Evolutionary conservation across 2,888 invertebrate species (phyloP), one percentile per base, ranked within the genome.

Genomic region (Scotopteryx bipunctaria): DNA sequence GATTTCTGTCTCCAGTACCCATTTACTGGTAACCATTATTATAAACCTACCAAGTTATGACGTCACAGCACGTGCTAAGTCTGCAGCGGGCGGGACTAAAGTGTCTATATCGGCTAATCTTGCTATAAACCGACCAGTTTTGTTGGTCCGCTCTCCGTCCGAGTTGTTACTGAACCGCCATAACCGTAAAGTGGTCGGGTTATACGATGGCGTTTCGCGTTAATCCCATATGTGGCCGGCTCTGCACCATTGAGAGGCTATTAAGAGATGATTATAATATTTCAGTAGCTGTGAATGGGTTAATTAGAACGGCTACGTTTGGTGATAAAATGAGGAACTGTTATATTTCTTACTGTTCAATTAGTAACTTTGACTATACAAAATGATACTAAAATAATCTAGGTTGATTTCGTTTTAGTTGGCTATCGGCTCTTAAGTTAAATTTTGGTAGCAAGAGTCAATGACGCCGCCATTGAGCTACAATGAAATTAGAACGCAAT

Each of bases 131-230:
- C 70, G 61, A 59, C 63, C 59, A 61, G 67, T 64, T 56, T 55
- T 64, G 65, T 60, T 59, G 61, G 60, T 61, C 55, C 42, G 45
- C 49, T 58, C 40, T 38, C 56, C 44, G 35, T 62, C 66, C 66
- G 64, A 66, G 65, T 67, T 67, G 73, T 75, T 72, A 78, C 73
- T 76, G 77, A 74, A 71, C 64, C 65, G 71, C 69, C 69, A 80
- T 81, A 79, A 81, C 67, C 78, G 70, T 82, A 81, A 81, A 81
- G 69, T 76, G 76, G 69, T 56, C 66, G 74, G 71, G 67, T 73
- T 55, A 41, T 59, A 63, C 63, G 62, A 61, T 62, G 60, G 62
- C 64, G 67, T 67, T 63, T 61, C 55, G 67, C 68, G 67, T 76
- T 81, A 80, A 80, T 75, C 73, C 80, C 69, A 71, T 67, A 72